Conservation (phyloP, 2,797 vertebrate genomes). For the Diceros bicornis region DNA sequence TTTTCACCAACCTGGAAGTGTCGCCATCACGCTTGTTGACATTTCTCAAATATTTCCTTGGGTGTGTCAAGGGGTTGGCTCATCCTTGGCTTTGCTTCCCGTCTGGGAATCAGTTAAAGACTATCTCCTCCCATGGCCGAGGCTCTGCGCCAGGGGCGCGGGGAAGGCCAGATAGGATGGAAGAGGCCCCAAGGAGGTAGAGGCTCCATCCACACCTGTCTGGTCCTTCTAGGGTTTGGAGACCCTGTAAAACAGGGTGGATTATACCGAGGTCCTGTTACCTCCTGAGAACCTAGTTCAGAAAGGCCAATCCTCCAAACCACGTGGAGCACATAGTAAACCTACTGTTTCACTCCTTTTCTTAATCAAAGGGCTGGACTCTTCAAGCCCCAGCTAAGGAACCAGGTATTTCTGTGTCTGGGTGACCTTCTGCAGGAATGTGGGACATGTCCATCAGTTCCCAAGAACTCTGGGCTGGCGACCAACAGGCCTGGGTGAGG, state of each 20-base stretch:
- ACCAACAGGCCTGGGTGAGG: background rate
- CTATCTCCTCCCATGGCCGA: background rate
- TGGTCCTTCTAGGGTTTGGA: background rate
- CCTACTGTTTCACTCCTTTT: too few species aligned
- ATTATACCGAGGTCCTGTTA: too few species aligned
- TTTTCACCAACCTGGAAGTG: background rate
- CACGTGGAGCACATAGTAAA: fast-evolving
- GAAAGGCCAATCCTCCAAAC: background rate
- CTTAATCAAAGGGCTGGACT: background rate
- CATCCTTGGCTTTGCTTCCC: background rate
- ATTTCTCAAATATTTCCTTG: background rate
- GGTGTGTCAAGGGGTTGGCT: background rate
- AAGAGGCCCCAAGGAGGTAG: fast-evolving
- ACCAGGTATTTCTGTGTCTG: fast-evolving
- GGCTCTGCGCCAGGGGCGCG: fast-evolving
- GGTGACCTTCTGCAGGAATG: background rate
- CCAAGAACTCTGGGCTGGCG: too few species aligned
- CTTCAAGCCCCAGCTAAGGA: fast-evolving
- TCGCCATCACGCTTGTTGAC: background rate
- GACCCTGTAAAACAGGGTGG: background rate
- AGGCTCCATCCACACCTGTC: fast-evolving
- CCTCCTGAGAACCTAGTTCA: too few species aligned
- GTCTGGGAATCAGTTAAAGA: background rate
- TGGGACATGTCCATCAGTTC: fast-evolving
- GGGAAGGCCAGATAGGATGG: fast-evolving